Conservation (phyloP, 2,888 invertebrate genomes). For the Drosophila testacea region DNA sequence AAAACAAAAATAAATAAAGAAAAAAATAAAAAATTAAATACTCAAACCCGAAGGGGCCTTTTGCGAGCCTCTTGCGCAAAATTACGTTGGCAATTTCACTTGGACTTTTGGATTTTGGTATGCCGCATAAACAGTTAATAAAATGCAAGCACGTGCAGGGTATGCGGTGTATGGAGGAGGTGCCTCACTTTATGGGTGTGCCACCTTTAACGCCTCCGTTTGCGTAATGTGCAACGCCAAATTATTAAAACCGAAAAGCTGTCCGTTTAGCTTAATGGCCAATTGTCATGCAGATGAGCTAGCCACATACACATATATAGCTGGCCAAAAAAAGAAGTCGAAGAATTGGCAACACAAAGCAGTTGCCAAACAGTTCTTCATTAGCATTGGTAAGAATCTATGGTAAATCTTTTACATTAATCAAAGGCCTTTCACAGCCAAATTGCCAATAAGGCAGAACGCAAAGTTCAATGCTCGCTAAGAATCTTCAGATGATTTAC, state of each 20-base stretch:
- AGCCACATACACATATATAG: constrained; percentile 5
- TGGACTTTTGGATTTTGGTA: constrained; percentile 54
- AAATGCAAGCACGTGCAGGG: constrained; percentile 50
- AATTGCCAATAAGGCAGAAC: constrained; percentile 30
- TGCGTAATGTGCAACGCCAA: constrained; percentile 57
- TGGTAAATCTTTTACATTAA: constrained; percentile 43
- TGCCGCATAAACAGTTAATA: constrained; percentile 63
- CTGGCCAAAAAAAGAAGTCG: constrained; percentile 9
- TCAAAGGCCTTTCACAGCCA: constrained; percentile 64
- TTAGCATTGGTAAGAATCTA: constrained; percentile 50
- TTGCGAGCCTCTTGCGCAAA: constrained; percentile 65
- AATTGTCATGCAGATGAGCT: constrained; percentile 74
- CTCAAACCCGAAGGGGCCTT: not conserved
- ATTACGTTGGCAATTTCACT: constrained; percentile 80
- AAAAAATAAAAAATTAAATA: constrained; percentile 3
- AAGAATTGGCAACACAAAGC: constrained; percentile 10
- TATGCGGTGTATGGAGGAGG: not conserved
- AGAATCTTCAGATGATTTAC: constrained; percentile 17
- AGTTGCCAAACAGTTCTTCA: constrained; percentile 28
- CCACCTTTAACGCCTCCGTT: constrained; percentile 26
- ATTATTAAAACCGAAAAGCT: constrained; percentile 9
- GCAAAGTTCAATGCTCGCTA: constrained; percentile 64
- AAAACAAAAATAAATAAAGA: constrained; percentile 40
- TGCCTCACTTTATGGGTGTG: constrained; percentile 22
- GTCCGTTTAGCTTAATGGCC: constrained; percentile 9